Evolutionary conservation across 1,140 invertebrate genomes (phyloP).

Genomic region (Triops cancriformis): DNA sequence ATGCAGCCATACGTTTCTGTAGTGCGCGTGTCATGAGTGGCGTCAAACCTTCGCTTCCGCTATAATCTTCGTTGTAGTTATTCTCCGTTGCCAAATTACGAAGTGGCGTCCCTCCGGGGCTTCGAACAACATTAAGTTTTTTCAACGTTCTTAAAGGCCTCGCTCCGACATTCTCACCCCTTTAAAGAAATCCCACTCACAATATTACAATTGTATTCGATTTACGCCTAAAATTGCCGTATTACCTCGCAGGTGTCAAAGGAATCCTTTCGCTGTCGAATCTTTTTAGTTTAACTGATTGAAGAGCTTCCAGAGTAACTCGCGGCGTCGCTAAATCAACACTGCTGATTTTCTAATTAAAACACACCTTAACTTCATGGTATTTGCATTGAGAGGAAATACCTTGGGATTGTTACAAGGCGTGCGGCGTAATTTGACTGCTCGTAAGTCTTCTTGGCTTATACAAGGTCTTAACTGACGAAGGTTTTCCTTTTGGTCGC

Average conservation of each 20-base stretch:
- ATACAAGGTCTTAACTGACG: background rate
- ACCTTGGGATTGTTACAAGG: background rate
- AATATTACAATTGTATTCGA: too few relatives aligned
- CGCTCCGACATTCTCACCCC: background rate
- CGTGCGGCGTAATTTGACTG: background rate
- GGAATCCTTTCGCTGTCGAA: conserved; percentile 18
- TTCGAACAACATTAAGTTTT: background rate
- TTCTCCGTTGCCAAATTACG: background rate
- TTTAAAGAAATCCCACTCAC: background rate
- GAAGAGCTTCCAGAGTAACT: conserved; percentile 22
- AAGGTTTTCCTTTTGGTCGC: background rate
- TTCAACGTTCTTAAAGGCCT: conserved; percentile 11
- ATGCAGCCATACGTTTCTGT: conserved; percentile 23
- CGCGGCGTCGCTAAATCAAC: background rate
- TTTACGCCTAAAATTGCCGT: background rate
- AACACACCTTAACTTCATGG: background rate
- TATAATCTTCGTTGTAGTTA: conserved; percentile 8
- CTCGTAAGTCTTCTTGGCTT: background rate
- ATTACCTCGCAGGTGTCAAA: conserved; percentile 19
- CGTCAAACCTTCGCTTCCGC: conserved; percentile 17
- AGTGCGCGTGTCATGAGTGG: conserved; percentile 22
- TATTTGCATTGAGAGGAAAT: background rate
- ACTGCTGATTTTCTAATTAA: background rate
- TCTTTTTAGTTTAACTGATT: conserved; percentile 25
- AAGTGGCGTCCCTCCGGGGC: conserved; percentile 23